Evolutionary conservation across 2,113 vertebrate genomes (phyloP).

Genomic region (Callithrix jacchus): DNA sequence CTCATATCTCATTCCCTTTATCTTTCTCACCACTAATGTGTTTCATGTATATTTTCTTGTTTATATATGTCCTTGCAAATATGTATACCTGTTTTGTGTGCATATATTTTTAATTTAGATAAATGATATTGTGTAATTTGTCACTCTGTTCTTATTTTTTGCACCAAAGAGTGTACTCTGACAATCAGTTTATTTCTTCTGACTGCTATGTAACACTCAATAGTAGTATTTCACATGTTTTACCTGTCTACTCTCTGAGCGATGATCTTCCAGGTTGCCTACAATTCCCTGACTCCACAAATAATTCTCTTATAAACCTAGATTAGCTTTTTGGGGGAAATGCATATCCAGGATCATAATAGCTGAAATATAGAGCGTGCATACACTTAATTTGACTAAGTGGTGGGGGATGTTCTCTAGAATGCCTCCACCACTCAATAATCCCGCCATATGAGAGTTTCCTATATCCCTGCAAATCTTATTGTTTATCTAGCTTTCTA

Average conservation of each 20-base stretch:
- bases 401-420: neutral
- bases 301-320: neutral
- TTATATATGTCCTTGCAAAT: neutral
- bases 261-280: neutral
- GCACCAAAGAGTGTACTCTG: neutral
- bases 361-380: neutral
- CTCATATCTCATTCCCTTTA: neutral
- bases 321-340: neutral
- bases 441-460: neutral
- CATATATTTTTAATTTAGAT: neutral
- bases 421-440: neutral
- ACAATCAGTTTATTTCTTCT: slow-evolving; percentile 2
- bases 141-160: neutral
- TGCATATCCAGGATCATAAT: neutral
- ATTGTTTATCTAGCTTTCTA: neutral
- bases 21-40: neutral
- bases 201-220: neutral
- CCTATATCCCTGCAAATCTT: neutral
- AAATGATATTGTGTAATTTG: neutral
- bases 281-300: neutral
- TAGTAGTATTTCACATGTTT: neutral
- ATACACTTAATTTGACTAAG: neutral
- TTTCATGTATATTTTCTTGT: neutral
- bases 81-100: neutral
- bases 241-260: neutral